Evolutionary conservation across 2,888 invertebrate species (phyloP).

Genomic region (Melolontha melolontha): DNA sequence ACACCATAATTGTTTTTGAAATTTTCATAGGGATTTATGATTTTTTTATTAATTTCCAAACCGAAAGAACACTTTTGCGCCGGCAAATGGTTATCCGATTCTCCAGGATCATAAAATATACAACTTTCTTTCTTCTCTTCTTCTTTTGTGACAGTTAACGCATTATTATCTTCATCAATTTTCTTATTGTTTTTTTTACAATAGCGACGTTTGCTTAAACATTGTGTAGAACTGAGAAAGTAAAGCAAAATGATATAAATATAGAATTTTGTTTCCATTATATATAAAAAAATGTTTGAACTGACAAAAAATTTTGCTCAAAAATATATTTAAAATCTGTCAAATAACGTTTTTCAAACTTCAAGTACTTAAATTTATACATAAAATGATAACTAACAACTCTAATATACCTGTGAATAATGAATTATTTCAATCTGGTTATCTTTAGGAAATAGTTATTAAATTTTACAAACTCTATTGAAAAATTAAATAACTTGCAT

Average conservation of each 20-base stretch:
- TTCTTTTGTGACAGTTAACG: background rate
- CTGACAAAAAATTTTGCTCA: conserved; percentile 17
- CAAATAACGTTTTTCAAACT: conserved; percentile 4
- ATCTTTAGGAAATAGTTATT: too few species aligned
- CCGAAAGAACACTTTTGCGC: conserved; percentile 31
- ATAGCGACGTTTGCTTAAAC: conserved; percentile 16
- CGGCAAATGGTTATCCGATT: conserved; percentile 36
- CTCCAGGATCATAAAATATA: conserved; percentile 35
- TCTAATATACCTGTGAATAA: background rate
- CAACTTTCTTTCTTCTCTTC: background rate
- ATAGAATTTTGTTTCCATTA: conserved; percentile 8
- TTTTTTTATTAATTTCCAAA: conserved; percentile 2
- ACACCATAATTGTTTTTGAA: background rate
- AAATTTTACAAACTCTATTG: too few species aligned
- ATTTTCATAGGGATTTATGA: conserved; percentile 45
- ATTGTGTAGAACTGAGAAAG: conserved; percentile 5
- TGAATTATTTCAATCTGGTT: conserved; percentile 47
- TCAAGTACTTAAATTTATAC: background rate
- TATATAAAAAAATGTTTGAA: background rate
- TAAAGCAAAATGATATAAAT: conserved; percentile 11
- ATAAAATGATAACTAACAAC: too few species aligned
- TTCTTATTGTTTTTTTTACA: background rate
- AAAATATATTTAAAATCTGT: background rate
- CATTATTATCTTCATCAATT: background rate
- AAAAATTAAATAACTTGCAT: too few species aligned